Evolutionary conservation across 2,888 invertebrate genomes (phyloP).

Genomic region (Lingula anatina): DNA sequence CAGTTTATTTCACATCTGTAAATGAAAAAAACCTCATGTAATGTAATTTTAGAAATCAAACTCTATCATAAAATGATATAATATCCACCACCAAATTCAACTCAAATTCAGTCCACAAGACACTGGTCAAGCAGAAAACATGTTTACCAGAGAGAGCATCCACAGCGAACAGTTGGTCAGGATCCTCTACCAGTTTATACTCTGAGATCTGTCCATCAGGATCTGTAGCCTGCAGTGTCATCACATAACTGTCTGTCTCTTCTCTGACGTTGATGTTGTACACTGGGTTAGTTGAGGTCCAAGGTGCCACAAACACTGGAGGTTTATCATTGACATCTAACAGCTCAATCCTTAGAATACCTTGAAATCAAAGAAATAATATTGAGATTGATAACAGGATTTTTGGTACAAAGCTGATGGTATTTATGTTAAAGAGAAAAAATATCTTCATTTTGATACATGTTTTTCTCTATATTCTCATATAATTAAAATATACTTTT

Average conservation of each 20-base stretch:
- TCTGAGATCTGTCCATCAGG: conserved; percentile 24
- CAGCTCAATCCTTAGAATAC: conserved; percentile 61
- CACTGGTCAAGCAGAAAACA: no score
- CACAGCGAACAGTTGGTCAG: conserved; percentile 19
- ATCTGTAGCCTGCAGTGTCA: conserved; percentile 35
- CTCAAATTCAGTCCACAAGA: no score
- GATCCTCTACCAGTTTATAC: conserved; percentile 22
- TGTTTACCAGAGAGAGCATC: conserved; percentile 19
- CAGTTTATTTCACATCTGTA: no score
- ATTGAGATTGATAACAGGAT: not conserved
- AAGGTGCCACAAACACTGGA: conserved; percentile 66
- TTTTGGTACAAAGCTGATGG: not conserved
- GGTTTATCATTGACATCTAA: conserved; percentile 61
- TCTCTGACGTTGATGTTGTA: conserved; percentile 28
- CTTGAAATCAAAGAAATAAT: conserved; percentile 49
- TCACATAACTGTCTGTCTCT: conserved; percentile 27
- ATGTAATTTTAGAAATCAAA: no score
- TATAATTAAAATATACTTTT: no score
- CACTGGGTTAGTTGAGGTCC: conserved; percentile 64
- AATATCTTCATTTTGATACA: not conserved
- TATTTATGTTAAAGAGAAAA: no score
- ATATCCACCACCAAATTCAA: no score
- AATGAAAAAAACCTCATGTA: no score
- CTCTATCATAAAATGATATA: no score
- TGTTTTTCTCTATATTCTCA: no score